Conservation (phyloP, 2,797 vertebrate species). For the Myotis planiceps region DNA sequence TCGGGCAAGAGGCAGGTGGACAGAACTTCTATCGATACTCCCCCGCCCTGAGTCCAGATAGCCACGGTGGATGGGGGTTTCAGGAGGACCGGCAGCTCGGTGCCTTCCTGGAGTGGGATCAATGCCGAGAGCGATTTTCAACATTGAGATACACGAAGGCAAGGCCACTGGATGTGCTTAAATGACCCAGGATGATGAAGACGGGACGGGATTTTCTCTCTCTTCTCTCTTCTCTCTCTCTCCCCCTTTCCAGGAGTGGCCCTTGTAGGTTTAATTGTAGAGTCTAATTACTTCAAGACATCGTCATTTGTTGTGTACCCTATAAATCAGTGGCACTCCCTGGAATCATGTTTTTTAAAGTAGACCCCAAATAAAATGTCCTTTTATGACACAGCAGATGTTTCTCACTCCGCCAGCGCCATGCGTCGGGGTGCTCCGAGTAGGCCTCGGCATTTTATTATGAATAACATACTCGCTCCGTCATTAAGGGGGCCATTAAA, state of each 20-base stretch:
- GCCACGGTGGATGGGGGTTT: not conserved
- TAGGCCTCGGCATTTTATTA: slow-evolving; percentile 89
- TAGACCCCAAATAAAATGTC: slow-evolving; percentile 80
- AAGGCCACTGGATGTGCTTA: not conserved
- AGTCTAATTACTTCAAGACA: slow-evolving; percentile 75
- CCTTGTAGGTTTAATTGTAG: slow-evolving; percentile 74
- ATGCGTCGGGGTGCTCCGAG: slow-evolving; percentile 89
- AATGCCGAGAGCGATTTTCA: not conserved
- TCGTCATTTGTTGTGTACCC: slow-evolving; percentile 75
- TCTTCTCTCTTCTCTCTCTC: too few species aligned
- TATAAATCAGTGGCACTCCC: slow-evolving; percentile 79
- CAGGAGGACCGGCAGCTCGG: rapidly evolving
- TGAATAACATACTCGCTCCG: slow-evolving; percentile 90
- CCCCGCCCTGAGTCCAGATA: not conserved
- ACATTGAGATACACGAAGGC: not conserved
- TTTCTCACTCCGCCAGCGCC: slow-evolving; percentile 91
- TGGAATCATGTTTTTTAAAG: slow-evolving; percentile 83
- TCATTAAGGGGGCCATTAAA: slow-evolving; percentile 92
- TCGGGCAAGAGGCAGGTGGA: not conserved
- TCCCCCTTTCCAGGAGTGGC: not conserved
- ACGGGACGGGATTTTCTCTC: not conserved
- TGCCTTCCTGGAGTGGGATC: not conserved
- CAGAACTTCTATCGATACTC: not conserved
- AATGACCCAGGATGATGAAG: not conserved
- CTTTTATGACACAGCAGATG: slow-evolving; percentile 91